Evolutionary conservation across 2,797 vertebrate genomes (phyloP), one percentile per base, ranked within the genome.

Genomic region (Pseudochromis fuscus): DNA sequence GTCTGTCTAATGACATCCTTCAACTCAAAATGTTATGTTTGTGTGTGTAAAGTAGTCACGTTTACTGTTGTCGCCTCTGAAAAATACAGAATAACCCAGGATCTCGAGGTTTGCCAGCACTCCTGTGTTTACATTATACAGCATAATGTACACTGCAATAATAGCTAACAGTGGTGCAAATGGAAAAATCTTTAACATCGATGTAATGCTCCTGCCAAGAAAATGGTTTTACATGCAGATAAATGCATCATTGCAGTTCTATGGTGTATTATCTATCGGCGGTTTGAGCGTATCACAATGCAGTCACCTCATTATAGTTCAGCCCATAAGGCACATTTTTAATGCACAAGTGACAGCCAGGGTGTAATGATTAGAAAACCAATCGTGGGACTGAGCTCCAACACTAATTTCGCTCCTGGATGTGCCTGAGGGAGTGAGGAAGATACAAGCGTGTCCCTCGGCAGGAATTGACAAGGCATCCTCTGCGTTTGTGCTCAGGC

Each of bases 401-500:
- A 12, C 19, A 33, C 25, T 23, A 30, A 30, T 50, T 57, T n/a
- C 19, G 8, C 49, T 45, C 12, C 10, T 19, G 24, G n/a, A 49
- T 1, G 4, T 40, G 23, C 45, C 23, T 30, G 12, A 33, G 13
- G 15, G 11, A 40, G 65, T 50, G 33, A 55, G 30, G 9, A 35
- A 40, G 18, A 40, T 44, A 49, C 4, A 13, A 16, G 21, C 2
- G 16, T 33, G 12, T 55, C 12, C 23, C 21, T 18, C 24, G 4
- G 31, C 61, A 71, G 37, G 8, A 18, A 28, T n/a, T 33, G 28
- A 31, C 15, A 27, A 18, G 9, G 13, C 46, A 8, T 16, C 18
- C 1, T 42, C 21, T 44, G 19, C 16, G 23, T 42, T 50, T 67
- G n/a, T 66, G 18, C 35, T 71, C 30, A 45, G 9, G 16, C 53